Evolutionary conservation across 2,888 invertebrate genomes (phyloP), one percentile per base, ranked within the genome.

Genomic region (Nomada lathburiana): DNA sequence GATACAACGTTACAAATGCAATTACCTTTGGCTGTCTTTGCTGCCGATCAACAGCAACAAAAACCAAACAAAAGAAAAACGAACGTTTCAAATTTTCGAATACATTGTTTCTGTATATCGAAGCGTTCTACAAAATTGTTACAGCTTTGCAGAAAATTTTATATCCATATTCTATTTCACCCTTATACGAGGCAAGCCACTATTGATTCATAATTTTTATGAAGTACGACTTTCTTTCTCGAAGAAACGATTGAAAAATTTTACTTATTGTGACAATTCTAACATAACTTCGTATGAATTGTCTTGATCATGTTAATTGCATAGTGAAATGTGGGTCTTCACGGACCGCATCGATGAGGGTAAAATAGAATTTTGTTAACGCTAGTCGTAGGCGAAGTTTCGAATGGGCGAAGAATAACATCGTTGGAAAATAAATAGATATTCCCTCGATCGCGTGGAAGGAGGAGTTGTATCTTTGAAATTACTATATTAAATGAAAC

Each of bases 11-110:
- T 47, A 53, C 5, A 36, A 55, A 64, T 42, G 69, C 29, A n/a
- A 26, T 65, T 59, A 70, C 53, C 57, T 7, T 36, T 57, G 74
- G 44, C 55, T 81, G 81, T 81, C 81, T 81, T 82, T 81, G 81
- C 42, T n/a, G 74, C 65, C 70, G 70, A 81, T 13, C 60, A n/a
- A 36, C 36, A 36, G 7, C 7, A 29, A 29, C 26, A 2, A 29
- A 29, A 29, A n/a, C n/a, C 29, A 29, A 29, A 16, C 18, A 20
- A 3, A n/a, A 50, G 47, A 50, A 1, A 13, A 44, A 44, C n/a
- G 50, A 65, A 60, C n/a, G 44, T 75, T 52, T 42, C 42, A 59
- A 23, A 60, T 69, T 57, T 63, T 52, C 16, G 20, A 20, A 26
- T 29, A 62, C 13, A 55, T 65, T 53, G 29, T 55, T 62, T 20